Evolutionary conservation across 2,888 invertebrate genomes (phyloP), one percentile per base, ranked within the genome.

Genomic region (Aleiodes alternator): DNA sequence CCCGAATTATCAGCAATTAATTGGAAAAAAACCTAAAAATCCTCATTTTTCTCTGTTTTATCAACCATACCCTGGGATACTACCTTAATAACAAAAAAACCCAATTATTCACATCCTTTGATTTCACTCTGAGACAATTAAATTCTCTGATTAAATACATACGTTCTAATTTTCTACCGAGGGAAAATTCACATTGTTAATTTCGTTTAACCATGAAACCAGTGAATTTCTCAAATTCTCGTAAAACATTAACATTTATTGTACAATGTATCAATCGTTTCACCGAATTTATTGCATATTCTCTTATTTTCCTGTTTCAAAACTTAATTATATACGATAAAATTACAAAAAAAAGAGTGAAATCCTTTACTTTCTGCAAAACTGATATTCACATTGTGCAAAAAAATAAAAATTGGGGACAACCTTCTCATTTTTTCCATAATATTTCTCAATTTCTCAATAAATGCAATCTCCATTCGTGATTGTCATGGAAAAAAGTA

Each of bases 151-250:
- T 59, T 14, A 61, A 72, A 72, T 51, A 23, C 23, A 14, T 38
- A 16, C 38, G 72, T 72, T 43, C 73, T 56, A 64, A 73, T 73
- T 73, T 73, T 68, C 66, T 70, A 70, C 59, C 29, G 16, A 59
- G 29, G 12, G 31, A 59, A 59, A 59, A 59, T 59, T 29, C 31
- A 9, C 59, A 59, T 29, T 23, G 59, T 59, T 29, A 59, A 59
- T 59, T 43, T 12, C 23, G 7, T 23, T 34, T 59, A 29, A 31
- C 59, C 55, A 55, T 55, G 55, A 55, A n/a, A 8, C 55, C 55
- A 55, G 23, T n/a, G 14, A 55, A 55, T 55, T 55, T 16, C 55
- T 55, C 12, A 55, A 6, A 55, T 55, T 55, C 4, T 55, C 0
- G 12, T 16, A 55, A 55, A 16, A 7, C 7, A n/a, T 55, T 16